A percentile compares a stretch with the other conserved stretches of the same genome.
Conservation (phyloP, 2,113 vertebrate species). For the Peromyscus maniculatus region DNA sequence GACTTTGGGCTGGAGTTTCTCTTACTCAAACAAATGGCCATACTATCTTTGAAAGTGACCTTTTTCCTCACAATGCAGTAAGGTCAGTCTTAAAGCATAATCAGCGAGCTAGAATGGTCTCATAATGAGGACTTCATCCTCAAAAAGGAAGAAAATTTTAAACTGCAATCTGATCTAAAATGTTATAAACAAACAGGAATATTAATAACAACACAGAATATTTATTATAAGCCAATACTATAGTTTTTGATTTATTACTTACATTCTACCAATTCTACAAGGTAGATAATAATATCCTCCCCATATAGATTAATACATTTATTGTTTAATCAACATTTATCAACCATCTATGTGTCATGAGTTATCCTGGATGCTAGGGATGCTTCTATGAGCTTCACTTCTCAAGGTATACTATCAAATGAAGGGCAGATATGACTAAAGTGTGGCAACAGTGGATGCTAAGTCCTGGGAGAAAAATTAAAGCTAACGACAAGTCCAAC, state of each 20-base stretch:
- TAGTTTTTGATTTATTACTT: not conserved
- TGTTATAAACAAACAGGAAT: slow-evolving; percentile 36
- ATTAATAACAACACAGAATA: not conserved
- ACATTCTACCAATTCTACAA: not conserved
- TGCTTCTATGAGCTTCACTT: not conserved
- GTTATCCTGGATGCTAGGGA: not conserved
- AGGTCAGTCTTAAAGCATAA: not conserved
- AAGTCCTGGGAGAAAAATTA: not conserved
- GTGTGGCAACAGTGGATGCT: not conserved
- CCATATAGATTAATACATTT: slow-evolving; percentile 6
- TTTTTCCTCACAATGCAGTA: not conserved
- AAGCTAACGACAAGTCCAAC: not conserved
- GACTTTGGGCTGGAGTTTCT: not conserved
- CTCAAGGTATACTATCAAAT: not conserved
- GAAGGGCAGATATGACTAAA: not conserved
- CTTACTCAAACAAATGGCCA: not conserved
- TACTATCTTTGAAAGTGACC: not conserved
- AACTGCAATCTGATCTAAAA: not conserved
- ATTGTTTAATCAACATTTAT: slow-evolving; percentile 25
- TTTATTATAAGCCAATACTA: not conserved
- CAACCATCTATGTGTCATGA: not conserved
- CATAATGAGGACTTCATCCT: not conserved
- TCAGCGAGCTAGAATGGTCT: not conserved
- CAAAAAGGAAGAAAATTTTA: slow-evolving; percentile 46
- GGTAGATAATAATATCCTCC: not conserved